phyloP scores from a whole-genome alignment of 1,140 invertebrate species.

The Atta colombica region DNA sequence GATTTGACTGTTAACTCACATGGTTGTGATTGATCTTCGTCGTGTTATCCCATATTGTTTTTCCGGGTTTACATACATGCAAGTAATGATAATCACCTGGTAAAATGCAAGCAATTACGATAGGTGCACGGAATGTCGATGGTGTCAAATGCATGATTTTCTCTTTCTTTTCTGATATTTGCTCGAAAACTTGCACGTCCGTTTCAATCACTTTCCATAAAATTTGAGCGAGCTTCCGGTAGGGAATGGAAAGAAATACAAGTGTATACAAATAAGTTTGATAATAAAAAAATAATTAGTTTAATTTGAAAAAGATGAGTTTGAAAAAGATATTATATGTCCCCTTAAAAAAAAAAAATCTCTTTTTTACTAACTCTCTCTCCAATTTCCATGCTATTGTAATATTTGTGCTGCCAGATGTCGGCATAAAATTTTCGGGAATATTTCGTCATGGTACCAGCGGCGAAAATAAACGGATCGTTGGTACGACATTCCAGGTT shows the following conservation, averaged over 20 bases:
- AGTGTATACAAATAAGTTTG: background rate
- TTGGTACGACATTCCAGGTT: constrained; percentile 90
- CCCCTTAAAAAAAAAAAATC: background rate
- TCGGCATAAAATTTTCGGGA: constrained; percentile 87
- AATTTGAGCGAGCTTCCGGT: constrained; percentile 82
- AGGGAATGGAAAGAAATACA: background rate
- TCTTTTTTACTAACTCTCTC: constrained; percentile 83
- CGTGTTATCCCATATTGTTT: constrained; percentile 36
- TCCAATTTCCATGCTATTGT: constrained; percentile 87
- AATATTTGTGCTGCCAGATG: constrained; percentile 85
- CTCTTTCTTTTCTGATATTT: background rate
- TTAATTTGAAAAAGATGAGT: background rate
- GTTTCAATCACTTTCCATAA: constrained; percentile 81
- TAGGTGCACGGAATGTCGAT: constrained; percentile 70
- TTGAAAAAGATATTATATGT: background rate
- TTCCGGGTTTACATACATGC: constrained; percentile 78
- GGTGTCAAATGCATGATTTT: constrained; percentile 41
- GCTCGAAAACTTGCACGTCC: background rate
- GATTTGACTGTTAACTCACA: constrained; percentile 61
- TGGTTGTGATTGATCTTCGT: constrained; percentile 28
- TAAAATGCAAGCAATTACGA: constrained; percentile 76
- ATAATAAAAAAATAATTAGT: background rate
- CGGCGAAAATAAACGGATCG: constrained; percentile 90
- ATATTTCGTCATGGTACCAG: constrained; percentile 90
- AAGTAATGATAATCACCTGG: constrained; percentile 84